These are phyloP conservation scores for Silurus glanis DNA, from an alignment of 2,113 vertebrate species.

Conservation along the genomic window DNA sequence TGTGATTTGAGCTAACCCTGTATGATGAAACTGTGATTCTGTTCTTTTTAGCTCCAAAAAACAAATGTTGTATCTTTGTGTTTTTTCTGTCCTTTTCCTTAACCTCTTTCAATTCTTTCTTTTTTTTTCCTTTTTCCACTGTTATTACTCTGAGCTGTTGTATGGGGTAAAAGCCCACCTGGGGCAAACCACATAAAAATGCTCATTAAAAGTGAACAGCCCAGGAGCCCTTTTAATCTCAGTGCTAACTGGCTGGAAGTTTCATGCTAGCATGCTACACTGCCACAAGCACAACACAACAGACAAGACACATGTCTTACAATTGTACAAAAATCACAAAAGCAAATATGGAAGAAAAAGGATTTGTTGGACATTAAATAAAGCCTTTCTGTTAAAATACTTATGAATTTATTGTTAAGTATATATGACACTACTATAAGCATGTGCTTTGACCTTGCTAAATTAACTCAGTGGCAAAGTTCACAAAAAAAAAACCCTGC, in stretches of 20 bases:
- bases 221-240: constrained; percentile 17
- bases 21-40: neutral
- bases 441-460: neutral
- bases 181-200: constrained; percentile 62
- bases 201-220: constrained; percentile 65
- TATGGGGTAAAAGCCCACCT: constrained; percentile 53
- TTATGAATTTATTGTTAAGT: neutral
- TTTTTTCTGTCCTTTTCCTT: constrained; percentile 4
- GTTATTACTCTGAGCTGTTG: constrained; percentile 54
- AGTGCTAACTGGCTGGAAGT: constrained; percentile 47
- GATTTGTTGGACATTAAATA: neutral
- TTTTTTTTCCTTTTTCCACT: constrained; percentile 13
- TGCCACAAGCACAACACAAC: neutral
- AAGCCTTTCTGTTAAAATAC: neutral
- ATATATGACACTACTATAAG: neutral
- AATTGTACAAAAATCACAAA: neutral
- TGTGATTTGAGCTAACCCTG: neutral
- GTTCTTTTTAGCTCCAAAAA: neutral
- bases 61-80: neutral
- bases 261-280: constrained; percentile 49
- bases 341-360: neutral
- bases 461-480: neutral
- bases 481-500: neutral
- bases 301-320: too few relatives aligned
- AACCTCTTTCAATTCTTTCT: constrained; percentile 20